Evolutionary conservation across 2,113 vertebrate genomes (phyloP), one percentile per base, ranked within the genome.

Genomic region (Zeus faber): DNA sequence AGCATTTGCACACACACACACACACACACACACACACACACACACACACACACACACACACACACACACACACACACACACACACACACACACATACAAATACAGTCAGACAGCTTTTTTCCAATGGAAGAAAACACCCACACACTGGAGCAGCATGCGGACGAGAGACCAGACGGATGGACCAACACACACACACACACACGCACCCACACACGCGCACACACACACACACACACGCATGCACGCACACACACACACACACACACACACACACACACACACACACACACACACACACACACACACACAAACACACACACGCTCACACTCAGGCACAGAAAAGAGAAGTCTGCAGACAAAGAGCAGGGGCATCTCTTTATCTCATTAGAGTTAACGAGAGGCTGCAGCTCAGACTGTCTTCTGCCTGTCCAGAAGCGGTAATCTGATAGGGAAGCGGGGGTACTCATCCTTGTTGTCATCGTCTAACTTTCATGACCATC

Each of bases 381-480:
- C 68, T 79, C 76, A 86, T 88, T 84, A 87, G 70, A 67, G 78
- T 71, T 83, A 87, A 85, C 71, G 57, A 87, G 85, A 73, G 67
- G 64, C 76, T 83, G 80, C 40, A 33, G 46, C 52, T 61, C 23
- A 24, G 67, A 45, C 81, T 54, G 78, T 84, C 81, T 72, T 62
- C 58, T 60, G 67, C 67, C 71, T 72, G 71, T 67, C 67, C 37
- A 26, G 58, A 68, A 58, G 11, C 62, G 10, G 71, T 85, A 85
- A 84, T 75, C 74, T 80, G 75, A 84, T 74, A 49, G 61, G 54
- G 17, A 29, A 49, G 53, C 61, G 27, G 57, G 59, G 65, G 64
- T 45, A n/a, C n/a, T n/a, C n/a, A n/a, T n/a, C n/a, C n/a, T n/a
- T n/a, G n/a, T n/a, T n/a, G n/a, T n/a, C n/a, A n/a, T n/a, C n/a